A percentile compares a stretch with the other conserved stretches of the same genome.
Conservation (phyloP, 2,888 invertebrate species). For the Caprella mutica region DNA sequence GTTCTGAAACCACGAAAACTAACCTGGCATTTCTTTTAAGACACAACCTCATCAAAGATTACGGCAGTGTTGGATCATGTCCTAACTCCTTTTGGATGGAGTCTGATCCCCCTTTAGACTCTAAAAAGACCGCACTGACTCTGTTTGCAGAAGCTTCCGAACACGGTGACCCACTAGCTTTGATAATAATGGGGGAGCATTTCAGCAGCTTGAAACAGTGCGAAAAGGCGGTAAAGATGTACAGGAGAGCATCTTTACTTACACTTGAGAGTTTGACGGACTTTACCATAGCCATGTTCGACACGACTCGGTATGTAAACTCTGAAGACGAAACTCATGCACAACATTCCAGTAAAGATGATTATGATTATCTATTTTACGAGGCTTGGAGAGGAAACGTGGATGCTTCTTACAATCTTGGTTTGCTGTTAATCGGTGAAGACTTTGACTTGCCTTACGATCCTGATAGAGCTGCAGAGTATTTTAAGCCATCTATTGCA, state of each 20-base stretch:
- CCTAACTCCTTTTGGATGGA: too few species aligned
- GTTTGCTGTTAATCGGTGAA: too few species aligned
- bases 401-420: conserved; percentile 10
- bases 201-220: conserved; percentile 10
- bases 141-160: conserved; percentile 15
- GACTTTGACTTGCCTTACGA: too few species aligned
- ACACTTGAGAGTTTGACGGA: conserved; percentile 11
- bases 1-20: too few species aligned
- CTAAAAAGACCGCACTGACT: conserved; percentile 9
- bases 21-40: too few species aligned
- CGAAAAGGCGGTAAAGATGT: conserved; percentile 12
- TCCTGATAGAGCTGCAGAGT: conserved; percentile 1
- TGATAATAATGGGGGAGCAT: conserved; percentile 17
- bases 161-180: conserved; percentile 20
- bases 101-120: too few species aligned
- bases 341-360: conserved; percentile 14
- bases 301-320: conserved; percentile 11
- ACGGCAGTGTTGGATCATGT: too few species aligned
- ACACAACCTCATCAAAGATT: too few species aligned
- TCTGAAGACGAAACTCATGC: conserved; percentile 12
- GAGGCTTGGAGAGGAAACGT: conserved; percentile 10
- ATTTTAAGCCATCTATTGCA: conserved; percentile 14
- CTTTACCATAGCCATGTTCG: not conserved
- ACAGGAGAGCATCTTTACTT: conserved; percentile 8
- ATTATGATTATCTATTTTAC: conserved; percentile 17